Evolutionary conservation across 2,797 vertebrate species (phyloP), one percentile per base, ranked within the genome.

Genomic region (Percopsis omiscomaycus): DNA sequence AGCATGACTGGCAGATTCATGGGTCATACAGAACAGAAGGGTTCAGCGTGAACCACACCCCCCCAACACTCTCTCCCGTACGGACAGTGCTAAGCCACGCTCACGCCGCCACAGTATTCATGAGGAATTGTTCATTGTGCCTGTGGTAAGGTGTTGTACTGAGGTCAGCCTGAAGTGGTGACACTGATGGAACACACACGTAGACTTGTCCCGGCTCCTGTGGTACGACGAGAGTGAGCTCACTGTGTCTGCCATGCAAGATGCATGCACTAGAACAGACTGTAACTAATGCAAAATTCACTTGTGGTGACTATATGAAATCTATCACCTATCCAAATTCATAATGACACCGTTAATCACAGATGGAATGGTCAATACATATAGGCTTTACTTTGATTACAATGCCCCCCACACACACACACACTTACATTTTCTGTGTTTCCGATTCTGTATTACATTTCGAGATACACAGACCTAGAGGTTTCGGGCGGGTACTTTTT

Each of bases 241-340:
- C 52, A 29, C 48, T 27, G 47, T 52, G 64, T 71, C 63, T 67
- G 54, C 50, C 44, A 44, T 64, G 52, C 53, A 64, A 65, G 55
- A 64, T 71, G 68, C 42, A 61, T 65, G 15, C 32, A 65, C 15
- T 51, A 46, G 53, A 71, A 54, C 64, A 53, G 56, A 53, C 63
- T 65, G 53, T 37, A 65, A 65, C 66, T 44, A 32, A 78, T 67
- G 3, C 58, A 68, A 62, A 16, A 65, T 65, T 29, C 48, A 67
- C 68, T 46, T 28, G 15, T 52, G 32, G 54, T 22, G 22, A 22
- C 22, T 22, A 22, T 22, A 22, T 22, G 22, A 22, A 22, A 22
- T 22, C 22, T 22, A 22, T 22, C 22, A 22, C 22, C 22, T 22
- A 22, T 22, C 22, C 22, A 22, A 22, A 22, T 22, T 22, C 22